Evolutionary conservation across 2,888 invertebrate species (phyloP).

Genomic region (Drosophila colorata): DNA sequence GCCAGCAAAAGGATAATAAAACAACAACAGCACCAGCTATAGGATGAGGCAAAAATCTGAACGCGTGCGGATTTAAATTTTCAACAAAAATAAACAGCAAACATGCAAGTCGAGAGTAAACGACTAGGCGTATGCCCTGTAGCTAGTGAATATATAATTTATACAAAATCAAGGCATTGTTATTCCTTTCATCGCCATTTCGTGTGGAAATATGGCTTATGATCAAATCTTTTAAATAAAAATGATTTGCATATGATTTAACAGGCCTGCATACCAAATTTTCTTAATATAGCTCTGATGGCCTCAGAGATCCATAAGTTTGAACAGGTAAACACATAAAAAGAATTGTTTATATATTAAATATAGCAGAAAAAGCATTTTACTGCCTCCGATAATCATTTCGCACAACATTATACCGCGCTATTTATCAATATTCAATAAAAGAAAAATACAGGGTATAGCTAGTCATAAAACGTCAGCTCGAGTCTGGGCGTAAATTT

Average conservation of each 20-base stretch:
- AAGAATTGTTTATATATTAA: too few species aligned
- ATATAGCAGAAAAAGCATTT: not conserved
- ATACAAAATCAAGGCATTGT: not conserved
- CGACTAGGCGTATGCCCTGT: slow-evolving; percentile 15
- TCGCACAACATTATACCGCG: too few species aligned
- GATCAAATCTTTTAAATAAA: not conserved
- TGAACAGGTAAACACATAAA: too few species aligned
- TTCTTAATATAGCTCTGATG: not conserved
- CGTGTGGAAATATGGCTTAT: not conserved
- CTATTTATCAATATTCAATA: not conserved
- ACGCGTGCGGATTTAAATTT: slow-evolving; percentile 80
- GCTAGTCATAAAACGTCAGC: slow-evolving; percentile 44
- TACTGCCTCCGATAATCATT: too few species aligned
- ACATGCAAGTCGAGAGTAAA: not conserved
- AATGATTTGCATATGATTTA: not conserved
- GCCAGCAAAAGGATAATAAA: slow-evolving; percentile 80
- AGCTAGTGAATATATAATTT: not conserved
- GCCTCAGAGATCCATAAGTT: too few species aligned
- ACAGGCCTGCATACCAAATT: not conserved
- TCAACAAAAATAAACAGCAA: slow-evolving; percentile 74
- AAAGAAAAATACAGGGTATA: slow-evolving; percentile 2
- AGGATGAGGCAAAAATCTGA: slow-evolving; percentile 49
- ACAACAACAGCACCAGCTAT: slow-evolving; percentile 42
- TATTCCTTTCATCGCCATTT: not conserved
- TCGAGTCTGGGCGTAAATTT: slow-evolving; percentile 32